Percentiles rank a stretch among this genome's conserved stretches.
Evolutionary conservation across 2,797 vertebrate species (phyloP).

Genomic region (Labroides dimidiatus): DNA sequence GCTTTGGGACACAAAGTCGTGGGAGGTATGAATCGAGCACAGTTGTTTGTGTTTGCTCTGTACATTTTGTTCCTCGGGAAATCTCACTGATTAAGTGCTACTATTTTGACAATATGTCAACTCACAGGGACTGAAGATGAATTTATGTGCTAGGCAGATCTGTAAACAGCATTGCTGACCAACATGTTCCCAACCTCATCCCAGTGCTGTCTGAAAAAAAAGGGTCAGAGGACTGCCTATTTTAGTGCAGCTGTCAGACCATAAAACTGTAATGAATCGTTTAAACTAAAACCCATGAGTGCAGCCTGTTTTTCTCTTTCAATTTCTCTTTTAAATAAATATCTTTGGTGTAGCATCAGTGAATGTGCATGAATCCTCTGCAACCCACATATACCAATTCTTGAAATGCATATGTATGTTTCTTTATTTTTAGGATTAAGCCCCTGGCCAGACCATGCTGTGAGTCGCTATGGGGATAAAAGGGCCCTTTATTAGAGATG

Average conservation of each 20-base stretch:
- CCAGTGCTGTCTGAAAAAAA: constrained; percentile 58
- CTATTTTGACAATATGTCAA: constrained; percentile 80
- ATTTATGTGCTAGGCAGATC: constrained; percentile 73
- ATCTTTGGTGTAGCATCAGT: constrained; percentile 38
- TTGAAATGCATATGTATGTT: constrained; percentile 74
- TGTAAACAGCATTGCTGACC: constrained; percentile 75
- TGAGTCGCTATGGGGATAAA: constrained; percentile 68
- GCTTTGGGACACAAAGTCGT: constrained; percentile 61
- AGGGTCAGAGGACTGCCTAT: constrained; percentile 47
- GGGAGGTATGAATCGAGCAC: constrained; percentile 62
- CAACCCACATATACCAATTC: constrained; percentile 61
- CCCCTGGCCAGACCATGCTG: constrained; percentile 63
- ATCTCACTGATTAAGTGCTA: constrained; percentile 77
- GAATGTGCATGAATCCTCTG: constrained; percentile 46
- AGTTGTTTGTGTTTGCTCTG: constrained; percentile 76
- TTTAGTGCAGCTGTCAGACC: constrained; percentile 63
- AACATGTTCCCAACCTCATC: constrained; percentile 75
- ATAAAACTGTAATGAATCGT: constrained; percentile 61
- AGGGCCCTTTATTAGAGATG: constrained; percentile 76
- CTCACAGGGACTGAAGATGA: constrained; percentile 70
- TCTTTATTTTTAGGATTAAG: constrained; percentile 72
- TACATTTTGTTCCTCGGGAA: constrained; percentile 78
- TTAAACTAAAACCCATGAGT: constrained; percentile 54
- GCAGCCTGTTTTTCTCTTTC: constrained; percentile 26
- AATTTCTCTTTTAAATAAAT: constrained; percentile 45